Percentiles rank a stretch among this genome's conserved stretches.
Conservation (phyloP, 2,113 vertebrate species). For the Ellobius talpinus region DNA sequence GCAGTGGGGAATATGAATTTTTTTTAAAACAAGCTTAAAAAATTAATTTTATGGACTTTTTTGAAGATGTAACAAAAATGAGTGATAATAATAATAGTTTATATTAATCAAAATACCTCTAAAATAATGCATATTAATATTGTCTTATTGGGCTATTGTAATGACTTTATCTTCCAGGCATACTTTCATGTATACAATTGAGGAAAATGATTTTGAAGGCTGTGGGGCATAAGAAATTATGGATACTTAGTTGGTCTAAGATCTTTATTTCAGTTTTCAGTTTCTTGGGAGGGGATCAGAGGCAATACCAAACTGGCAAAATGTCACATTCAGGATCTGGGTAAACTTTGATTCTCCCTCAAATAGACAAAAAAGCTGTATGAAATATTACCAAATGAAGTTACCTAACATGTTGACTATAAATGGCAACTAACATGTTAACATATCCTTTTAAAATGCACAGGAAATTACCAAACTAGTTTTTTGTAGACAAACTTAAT, state of each 20-base stretch:
- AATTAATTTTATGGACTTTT: neutral
- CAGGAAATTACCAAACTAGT: too few relatives aligned
- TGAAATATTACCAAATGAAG: neutral
- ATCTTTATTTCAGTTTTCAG: neutral
- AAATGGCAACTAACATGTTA: neutral
- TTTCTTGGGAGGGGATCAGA: neutral
- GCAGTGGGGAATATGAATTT: neutral
- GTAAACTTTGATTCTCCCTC: too few relatives aligned
- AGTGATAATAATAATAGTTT: neutral
- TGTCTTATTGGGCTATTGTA: neutral
- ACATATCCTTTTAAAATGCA: neutral
- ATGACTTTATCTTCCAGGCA: neutral
- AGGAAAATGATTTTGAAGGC: neutral
- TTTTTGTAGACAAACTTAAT: neutral
- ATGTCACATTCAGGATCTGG: neutral
- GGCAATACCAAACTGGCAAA: neutral
- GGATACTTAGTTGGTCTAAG: neutral
- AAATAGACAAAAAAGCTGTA: neutral
- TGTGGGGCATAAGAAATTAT: neutral
- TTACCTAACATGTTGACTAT: neutral
- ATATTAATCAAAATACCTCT: neutral
- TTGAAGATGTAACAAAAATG: neutral
- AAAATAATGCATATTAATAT: neutral
- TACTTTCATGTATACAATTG: neutral
- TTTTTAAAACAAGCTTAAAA: neutral